A percentile compares a stretch with the other conserved stretches of the same genome.
Conservation (phyloP, 2,888 invertebrate genomes). For the Agrochola lota region DNA sequence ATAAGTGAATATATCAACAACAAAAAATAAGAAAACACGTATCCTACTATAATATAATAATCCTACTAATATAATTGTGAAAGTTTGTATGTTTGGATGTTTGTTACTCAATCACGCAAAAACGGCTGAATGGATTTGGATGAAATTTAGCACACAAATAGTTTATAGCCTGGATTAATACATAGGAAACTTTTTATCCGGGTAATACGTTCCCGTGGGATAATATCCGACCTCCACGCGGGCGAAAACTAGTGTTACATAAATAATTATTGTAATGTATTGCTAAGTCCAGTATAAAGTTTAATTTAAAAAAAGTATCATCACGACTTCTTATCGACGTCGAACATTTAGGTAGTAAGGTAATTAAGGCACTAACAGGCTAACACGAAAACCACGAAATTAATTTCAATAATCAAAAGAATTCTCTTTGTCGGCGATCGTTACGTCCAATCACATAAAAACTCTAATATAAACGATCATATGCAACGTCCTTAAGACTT, state of each 20-base stretch:
- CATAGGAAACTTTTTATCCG: too few relatives aligned
- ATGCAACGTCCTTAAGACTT: constrained; percentile 56
- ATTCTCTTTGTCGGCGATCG: constrained; percentile 58
- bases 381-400: constrained; percentile 48
- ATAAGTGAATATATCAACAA: neutral
- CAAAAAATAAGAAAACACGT: neutral
- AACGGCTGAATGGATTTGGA: too few relatives aligned
- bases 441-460: constrained; percentile 66
- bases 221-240: too few relatives aligned
- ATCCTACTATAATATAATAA: too few relatives aligned
- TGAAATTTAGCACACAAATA: too few relatives aligned
- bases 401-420: constrained; percentile 53
- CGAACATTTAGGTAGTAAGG: constrained; percentile 23
- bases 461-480: constrained; percentile 60
- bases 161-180: too few relatives aligned
- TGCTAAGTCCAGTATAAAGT: neutral
- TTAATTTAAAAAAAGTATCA: neutral
- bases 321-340: constrained; percentile 9
- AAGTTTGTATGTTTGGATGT: too few relatives aligned
- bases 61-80: too few relatives aligned
- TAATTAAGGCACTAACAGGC: constrained; percentile 47
- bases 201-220: too few relatives aligned
- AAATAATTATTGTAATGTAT: neutral
- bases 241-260: too few relatives aligned
- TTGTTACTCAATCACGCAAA: too few relatives aligned